Base-by-base conservation (phyloP, 2,888 invertebrate species). In the Sinopyrophorus schimmeli region DNA sequence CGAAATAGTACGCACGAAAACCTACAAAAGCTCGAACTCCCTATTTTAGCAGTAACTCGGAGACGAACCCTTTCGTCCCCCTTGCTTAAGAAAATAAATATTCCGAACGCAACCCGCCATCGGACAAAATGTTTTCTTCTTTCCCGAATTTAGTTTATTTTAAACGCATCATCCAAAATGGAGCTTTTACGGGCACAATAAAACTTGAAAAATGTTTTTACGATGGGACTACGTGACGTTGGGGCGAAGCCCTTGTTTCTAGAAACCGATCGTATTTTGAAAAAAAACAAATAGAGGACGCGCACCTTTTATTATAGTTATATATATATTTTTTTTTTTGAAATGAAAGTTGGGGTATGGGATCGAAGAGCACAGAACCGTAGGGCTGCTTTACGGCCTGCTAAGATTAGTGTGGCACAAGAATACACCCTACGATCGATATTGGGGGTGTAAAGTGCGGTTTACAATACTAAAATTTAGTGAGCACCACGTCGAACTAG, bases 381-480 rank as follows among this genome's bases (percentile, higher is more conserved):
- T 27, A 44, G 52, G 48, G 38, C 51, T 53, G 30, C 31, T 53
- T 48, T 55, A 48, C 53, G 50, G 43, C 31, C 49, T 43, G 50
- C 48, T 50, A 47, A 53, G 59, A 59, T 60, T 60, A 60, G 61
- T 54, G 50, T 14, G 55, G 57, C n/a, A 52, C 55, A 55, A 58
- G 56, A 55, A 56, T 54, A 39, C 54, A 53, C 48, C 53, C 56
- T 53, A 51, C 35, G 56, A 60, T 62, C 59, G 57, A 62, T 60
- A 62, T 58, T 43, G 51, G 55, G 59, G 55, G 58, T 49, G 58
- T 53, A 51, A 54, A 60, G 58, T 53, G 53, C 53, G 52, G 31
- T 54, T 58, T 53, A 60, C 57, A 54, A 44, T 21, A 41, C 41
- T 32, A 41, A 51, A 51, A 51, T 18, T 23, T 14, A 11, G 2